Conservation (phyloP, 2,888 invertebrate genomes). For the Apamea monoglypha region DNA sequence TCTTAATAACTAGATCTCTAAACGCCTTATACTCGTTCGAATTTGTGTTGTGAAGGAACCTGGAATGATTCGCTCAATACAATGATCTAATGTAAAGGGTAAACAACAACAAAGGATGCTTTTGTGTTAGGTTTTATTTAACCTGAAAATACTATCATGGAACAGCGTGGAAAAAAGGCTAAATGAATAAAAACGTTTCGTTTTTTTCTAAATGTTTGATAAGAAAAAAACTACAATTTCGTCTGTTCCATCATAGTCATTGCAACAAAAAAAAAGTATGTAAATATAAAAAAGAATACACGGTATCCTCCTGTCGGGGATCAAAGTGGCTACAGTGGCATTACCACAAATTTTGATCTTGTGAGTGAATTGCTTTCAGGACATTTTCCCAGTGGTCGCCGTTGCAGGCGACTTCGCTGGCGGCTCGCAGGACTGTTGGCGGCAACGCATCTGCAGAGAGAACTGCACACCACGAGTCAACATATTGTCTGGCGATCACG, state of each 20-base stretch:
- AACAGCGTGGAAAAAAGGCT: slow-evolving; percentile 47
- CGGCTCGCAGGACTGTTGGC: slow-evolving; percentile 87
- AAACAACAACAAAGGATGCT: slow-evolving; percentile 76
- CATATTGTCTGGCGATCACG: slow-evolving; percentile 78
- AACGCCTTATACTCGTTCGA: slow-evolving; percentile 87
- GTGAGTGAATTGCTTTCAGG: slow-evolving; percentile 90
- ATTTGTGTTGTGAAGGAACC: slow-evolving; percentile 87
- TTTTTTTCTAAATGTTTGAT: neutral
- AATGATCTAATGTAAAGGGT: slow-evolving; percentile 67
- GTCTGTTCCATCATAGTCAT: slow-evolving; percentile 60
- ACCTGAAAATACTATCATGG: slow-evolving; percentile 76
- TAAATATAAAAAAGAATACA: slow-evolving; percentile 87
- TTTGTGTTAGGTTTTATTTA: slow-evolving; percentile 72
- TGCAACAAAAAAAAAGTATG: slow-evolving; percentile 62
- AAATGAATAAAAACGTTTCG: neutral
- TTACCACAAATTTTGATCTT: slow-evolving; percentile 90
- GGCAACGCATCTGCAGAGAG: slow-evolving; percentile 89
- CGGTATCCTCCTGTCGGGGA: slow-evolving; percentile 84
- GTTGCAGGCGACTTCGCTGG: slow-evolving; percentile 91
- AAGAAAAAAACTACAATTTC: neutral
- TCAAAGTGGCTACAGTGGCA: slow-evolving; percentile 83
- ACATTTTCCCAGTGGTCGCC: slow-evolving; percentile 92
- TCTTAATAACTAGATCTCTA: slow-evolving; percentile 82
- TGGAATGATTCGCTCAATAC: slow-evolving; percentile 75
- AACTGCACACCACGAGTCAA: slow-evolving; percentile 90